Conservation (phyloP, 2,797 vertebrate species). For the Ctenochaetus hawaiiensis region DNA sequence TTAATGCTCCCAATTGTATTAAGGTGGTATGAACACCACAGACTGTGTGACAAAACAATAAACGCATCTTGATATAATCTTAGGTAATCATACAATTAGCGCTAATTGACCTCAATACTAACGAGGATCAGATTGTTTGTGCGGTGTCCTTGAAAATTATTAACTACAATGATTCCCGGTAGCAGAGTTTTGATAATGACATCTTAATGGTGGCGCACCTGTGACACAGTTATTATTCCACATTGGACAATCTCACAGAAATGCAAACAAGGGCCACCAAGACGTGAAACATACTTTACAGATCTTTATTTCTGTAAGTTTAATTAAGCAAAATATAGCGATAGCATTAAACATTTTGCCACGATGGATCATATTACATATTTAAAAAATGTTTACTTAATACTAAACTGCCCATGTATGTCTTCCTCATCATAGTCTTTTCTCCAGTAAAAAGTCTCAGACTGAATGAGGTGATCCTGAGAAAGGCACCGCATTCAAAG, state of each 20-base stretch:
- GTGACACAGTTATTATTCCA: slow-evolving; percentile 35
- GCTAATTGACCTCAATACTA: slow-evolving; percentile 52
- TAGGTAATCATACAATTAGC: slow-evolving; percentile 64
- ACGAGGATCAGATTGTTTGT: slow-evolving; percentile 47
- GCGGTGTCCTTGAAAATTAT: slow-evolving; percentile 52
- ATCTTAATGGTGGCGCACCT: slow-evolving; percentile 53
- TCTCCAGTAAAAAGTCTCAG: slow-evolving; percentile 30
- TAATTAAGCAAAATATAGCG: slow-evolving; percentile 1
- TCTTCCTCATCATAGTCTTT: slow-evolving; percentile 24
- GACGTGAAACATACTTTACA: slow-evolving; percentile 16
- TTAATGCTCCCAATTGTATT: background rate
- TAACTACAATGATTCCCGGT: slow-evolving; percentile 21
- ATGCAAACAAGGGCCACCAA: slow-evolving; percentile 34
- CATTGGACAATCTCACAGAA: slow-evolving; percentile 40
- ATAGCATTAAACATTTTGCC: slow-evolving; percentile 19
- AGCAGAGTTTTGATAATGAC: slow-evolving; percentile 42
- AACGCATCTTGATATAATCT: slow-evolving; percentile 60
- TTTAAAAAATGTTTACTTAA: slow-evolving; percentile 11
- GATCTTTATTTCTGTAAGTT: slow-evolving; percentile 11
- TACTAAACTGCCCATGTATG: slow-evolving; percentile 30
- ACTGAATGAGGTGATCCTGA: slow-evolving; percentile 53
- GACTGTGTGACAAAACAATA: slow-evolving; percentile 45
- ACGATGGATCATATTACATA: slow-evolving; percentile 19
- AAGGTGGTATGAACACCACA: slow-evolving; percentile 5
- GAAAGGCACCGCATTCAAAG: slow-evolving; percentile 19